phyloP scores from a whole-genome alignment of 1,140 invertebrate genomes.

The Nasonia vitripennis region DNA sequence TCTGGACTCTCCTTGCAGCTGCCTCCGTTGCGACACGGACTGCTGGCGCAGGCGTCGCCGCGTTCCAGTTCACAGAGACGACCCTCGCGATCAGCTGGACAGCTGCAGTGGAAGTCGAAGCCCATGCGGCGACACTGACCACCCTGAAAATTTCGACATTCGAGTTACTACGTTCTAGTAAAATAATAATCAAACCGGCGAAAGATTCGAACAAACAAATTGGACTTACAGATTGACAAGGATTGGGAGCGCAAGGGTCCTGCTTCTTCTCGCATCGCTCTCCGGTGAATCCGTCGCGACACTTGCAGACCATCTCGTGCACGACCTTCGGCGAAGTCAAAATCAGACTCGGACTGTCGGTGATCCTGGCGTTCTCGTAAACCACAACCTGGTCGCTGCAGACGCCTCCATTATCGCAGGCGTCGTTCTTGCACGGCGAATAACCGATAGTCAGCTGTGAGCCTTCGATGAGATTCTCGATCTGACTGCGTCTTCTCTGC shows the following conservation, averaged over 20 bases:
- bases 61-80: slow-evolving; percentile 89
- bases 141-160: slow-evolving; percentile 72
- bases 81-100: slow-evolving; percentile 85
- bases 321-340: slow-evolving; percentile 86
- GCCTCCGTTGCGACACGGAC: slow-evolving; percentile 92
- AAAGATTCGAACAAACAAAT: neutral
- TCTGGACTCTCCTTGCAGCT: slow-evolving; percentile 91
- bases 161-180: neutral
- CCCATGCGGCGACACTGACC: slow-evolving; percentile 88
- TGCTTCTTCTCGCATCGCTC: slow-evolving; percentile 87
- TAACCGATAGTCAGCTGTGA: slow-evolving; percentile 80
- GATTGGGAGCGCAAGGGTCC: slow-evolving; percentile 94
- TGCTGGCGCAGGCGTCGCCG: slow-evolving; percentile 87
- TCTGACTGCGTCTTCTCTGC: slow-evolving; percentile 78
- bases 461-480: slow-evolving; percentile 79
- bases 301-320: slow-evolving; percentile 87
- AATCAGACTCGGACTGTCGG: slow-evolving; percentile 86
- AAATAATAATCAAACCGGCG: neutral
- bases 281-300: slow-evolving; percentile 86
- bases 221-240: slow-evolving; percentile 79
- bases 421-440: slow-evolving; percentile 80
- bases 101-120: slow-evolving; percentile 88
- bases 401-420: slow-evolving; percentile 85
- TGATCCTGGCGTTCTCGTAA: slow-evolving; percentile 81
- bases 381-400: slow-evolving; percentile 86